phyloP scores from a whole-genome alignment of 2,113 vertebrate species.

The Apaloderma vittatum region DNA sequence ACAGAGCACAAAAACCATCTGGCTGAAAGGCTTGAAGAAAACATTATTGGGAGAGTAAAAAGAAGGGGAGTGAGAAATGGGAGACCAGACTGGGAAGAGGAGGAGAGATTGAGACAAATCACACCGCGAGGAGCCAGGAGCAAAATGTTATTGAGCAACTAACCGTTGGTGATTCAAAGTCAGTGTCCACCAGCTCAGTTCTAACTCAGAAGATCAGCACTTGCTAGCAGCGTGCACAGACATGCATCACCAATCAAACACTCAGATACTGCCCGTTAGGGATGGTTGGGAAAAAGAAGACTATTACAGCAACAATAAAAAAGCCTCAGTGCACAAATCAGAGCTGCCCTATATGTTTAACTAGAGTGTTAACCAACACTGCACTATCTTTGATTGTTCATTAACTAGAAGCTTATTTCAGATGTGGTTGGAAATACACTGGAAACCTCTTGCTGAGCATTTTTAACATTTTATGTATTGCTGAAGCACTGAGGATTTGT shows the following conservation, averaged over 20 bases:
- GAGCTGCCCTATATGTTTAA: background rate
- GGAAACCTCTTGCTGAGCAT: background rate
- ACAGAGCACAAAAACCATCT: background rate
- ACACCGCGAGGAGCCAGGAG: background rate
- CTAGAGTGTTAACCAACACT: background rate
- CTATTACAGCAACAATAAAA: background rate
- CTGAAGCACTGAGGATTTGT: background rate
- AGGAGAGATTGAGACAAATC: background rate
- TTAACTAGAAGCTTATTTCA: slow-evolving; percentile 7
- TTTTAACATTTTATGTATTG: background rate
- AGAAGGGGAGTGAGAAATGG: background rate
- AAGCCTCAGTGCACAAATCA: background rate
- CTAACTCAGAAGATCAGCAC: background rate
- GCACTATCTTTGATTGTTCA: background rate
- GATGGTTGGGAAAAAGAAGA: background rate
- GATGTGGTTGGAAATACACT: background rate
- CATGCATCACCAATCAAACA: background rate
- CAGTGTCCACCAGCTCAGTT: background rate
- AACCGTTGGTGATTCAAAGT: background rate
- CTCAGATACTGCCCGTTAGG: background rate
- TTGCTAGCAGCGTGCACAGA: background rate
- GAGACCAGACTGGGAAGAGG: background rate
- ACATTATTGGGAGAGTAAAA: background rate
- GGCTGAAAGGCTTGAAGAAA: background rate
- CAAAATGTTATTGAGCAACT: background rate